A percentile compares a stretch with the other conserved stretches of the same genome.
These are phyloP conservation scores for Belonocnema kinseyi DNA, from an alignment of 1,140 invertebrate species.

Conservation along the genomic window DNA sequence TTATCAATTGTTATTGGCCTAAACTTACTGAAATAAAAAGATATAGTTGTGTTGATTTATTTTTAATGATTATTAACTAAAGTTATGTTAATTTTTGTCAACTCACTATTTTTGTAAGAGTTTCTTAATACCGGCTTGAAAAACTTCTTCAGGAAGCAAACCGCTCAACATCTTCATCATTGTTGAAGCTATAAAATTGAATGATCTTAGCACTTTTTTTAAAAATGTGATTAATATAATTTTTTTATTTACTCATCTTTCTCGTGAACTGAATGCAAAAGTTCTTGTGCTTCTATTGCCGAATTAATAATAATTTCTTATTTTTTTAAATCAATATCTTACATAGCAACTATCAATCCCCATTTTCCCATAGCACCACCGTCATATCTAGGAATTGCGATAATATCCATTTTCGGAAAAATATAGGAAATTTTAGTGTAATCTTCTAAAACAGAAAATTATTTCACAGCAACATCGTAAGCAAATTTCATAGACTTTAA, in stretches of 20 bases:
- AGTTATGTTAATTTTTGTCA: not conserved
- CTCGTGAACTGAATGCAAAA: too few species aligned
- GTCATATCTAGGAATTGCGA: constrained; percentile 78
- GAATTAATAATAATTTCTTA: too few species aligned
- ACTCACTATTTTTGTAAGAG: constrained; percentile 75
- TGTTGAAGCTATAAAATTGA: constrained; percentile 59
- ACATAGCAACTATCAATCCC: constrained; percentile 57
- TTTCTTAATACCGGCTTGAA: constrained; percentile 69
- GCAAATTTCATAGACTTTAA: constrained; percentile 51
- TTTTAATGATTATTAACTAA: not conserved
- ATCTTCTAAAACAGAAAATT: constrained; percentile 55
- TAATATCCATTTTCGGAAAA: constrained; percentile 70
- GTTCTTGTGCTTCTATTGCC: too few species aligned
- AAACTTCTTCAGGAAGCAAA: constrained; percentile 72
- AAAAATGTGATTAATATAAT: too few species aligned
- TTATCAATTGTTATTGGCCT: constrained; percentile 80
- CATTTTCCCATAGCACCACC: constrained; percentile 82
- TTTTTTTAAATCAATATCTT: not conserved
- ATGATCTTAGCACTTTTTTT: not conserved
- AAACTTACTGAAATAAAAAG: constrained; percentile 4
- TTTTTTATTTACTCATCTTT: too few species aligned
- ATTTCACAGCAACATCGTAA: constrained; percentile 48
- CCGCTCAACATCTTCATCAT: constrained; percentile 77
- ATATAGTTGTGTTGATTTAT: not conserved
- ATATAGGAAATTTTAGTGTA: constrained; percentile 58